These are phyloP conservation scores for Malthinus flaveolus DNA, from an alignment of 2,888 invertebrate species.

Conservation along the genomic window DNA sequence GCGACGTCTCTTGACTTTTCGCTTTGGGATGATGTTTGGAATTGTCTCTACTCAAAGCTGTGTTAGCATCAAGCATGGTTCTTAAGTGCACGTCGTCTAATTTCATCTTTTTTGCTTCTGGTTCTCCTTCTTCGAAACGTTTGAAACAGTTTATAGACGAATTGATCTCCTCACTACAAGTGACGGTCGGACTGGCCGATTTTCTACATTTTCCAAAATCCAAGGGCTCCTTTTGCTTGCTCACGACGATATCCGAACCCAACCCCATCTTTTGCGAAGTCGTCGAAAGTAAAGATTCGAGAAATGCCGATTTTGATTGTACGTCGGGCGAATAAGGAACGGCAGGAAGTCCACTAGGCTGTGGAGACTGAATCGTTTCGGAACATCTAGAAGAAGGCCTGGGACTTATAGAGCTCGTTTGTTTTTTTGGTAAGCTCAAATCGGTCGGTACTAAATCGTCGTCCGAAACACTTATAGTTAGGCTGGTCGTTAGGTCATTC, in stretches of 20 bases:
- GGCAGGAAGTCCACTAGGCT: constrained; percentile 72
- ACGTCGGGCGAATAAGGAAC: constrained; percentile 72
- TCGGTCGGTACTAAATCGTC: constrained; percentile 62
- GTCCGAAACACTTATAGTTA: constrained; percentile 20
- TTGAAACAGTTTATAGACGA: constrained; percentile 51
- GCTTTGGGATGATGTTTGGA: constrained; percentile 2
- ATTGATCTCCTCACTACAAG: constrained; percentile 74
- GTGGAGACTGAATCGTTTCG: constrained; percentile 73
- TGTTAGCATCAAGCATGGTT: constrained; percentile 56
- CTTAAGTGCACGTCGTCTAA: constrained; percentile 56
- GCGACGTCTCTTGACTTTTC: constrained; percentile 48
- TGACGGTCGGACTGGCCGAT: constrained; percentile 72
- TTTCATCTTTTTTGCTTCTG: constrained; percentile 59
- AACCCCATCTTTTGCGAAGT: constrained; percentile 59
- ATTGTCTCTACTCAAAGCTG: constrained; percentile 44
- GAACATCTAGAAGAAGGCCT: constrained; percentile 71
- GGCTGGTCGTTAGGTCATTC: constrained; percentile 15
- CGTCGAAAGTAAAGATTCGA: constrained; percentile 66
- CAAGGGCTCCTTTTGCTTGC: constrained; percentile 66
- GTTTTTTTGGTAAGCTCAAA: constrained; percentile 59
- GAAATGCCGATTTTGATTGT: constrained; percentile 59
- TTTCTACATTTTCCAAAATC: constrained; percentile 70
- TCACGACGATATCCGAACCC: constrained; percentile 60
- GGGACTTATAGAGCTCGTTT: constrained; percentile 49
- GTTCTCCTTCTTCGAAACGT: constrained; percentile 38